These are phyloP conservation scores for Orchestes rusci DNA, from an alignment of 2,888 invertebrate genomes.

Conservation along the genomic window DNA sequence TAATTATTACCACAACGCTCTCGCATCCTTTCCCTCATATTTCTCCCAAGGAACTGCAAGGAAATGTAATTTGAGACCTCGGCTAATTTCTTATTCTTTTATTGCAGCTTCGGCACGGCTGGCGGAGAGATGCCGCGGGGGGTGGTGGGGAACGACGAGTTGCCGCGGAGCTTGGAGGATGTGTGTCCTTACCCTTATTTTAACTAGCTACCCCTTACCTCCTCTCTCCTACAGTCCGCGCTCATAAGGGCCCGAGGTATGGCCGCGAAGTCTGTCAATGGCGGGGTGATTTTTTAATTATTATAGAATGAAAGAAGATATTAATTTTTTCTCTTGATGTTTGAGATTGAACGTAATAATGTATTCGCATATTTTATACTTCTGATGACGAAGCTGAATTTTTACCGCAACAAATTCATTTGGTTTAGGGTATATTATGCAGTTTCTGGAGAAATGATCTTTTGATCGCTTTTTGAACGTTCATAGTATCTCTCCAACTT, in stretches of 20 bases:
- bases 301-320: slow-evolving; percentile 3
- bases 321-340: background rate
- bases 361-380: too few relatives aligned
- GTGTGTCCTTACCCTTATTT: slow-evolving; percentile 37
- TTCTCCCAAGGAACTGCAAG: slow-evolving; percentile 28
- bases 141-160: slow-evolving; percentile 16
- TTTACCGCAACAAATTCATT: too few relatives aligned
- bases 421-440: too few relatives aligned
- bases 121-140: slow-evolving; percentile 16
- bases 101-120: slow-evolving; percentile 25
- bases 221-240: slow-evolving; percentile 3
- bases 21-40: slow-evolving; percentile 23
- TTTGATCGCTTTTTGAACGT: too few relatives aligned
- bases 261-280: slow-evolving; percentile 29
- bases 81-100: slow-evolving; percentile 34
- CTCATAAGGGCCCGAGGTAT: slow-evolving; percentile 8
- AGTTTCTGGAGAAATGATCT: too few relatives aligned
- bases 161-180: slow-evolving; percentile 20
- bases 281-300: slow-evolving; percentile 6
- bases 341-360: too few relatives aligned
- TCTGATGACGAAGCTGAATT: too few relatives aligned
- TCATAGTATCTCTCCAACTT: too few relatives aligned
- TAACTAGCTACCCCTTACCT: slow-evolving; percentile 31
- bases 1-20: slow-evolving; percentile 26
- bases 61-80: slow-evolving; percentile 32